A percentile compares a stretch with the other conserved stretches of the same genome.
Evolutionary conservation across 2,888 invertebrate genomes (phyloP).

Genomic region (Loripinus fragilis): DNA sequence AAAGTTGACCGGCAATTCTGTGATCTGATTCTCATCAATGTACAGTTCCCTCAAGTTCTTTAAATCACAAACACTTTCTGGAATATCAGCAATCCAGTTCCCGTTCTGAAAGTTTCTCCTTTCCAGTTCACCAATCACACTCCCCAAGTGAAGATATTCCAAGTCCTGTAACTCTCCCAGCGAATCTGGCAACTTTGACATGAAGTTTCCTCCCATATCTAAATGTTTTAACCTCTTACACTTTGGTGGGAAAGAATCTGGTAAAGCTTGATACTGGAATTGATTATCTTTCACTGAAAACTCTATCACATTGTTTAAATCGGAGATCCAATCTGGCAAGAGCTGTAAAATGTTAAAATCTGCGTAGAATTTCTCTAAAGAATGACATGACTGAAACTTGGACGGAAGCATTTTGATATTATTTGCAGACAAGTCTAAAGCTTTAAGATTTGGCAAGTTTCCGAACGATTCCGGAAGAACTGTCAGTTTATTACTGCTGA

Average conservation of each 20-base stretch:
- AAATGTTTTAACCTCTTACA: constrained; percentile 64
- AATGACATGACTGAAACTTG: constrained; percentile 59
- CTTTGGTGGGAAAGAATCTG: constrained; percentile 61
- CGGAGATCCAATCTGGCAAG: constrained; percentile 70
- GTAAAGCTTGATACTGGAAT: constrained; percentile 59
- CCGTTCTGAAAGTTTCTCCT: constrained; percentile 78
- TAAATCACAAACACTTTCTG: constrained; percentile 69
- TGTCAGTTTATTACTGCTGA: constrained; percentile 67
- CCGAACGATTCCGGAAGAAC: constrained; percentile 67
- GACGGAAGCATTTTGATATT: constrained; percentile 63
- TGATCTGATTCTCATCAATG: constrained; percentile 78
- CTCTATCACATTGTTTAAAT: constrained; percentile 59
- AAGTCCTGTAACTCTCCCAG: constrained; percentile 69
- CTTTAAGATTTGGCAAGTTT: constrained; percentile 60
- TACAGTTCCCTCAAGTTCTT: constrained; percentile 65
- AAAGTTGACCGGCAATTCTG: constrained; percentile 73
- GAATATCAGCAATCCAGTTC: constrained; percentile 75
- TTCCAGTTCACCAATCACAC: constrained; percentile 77
- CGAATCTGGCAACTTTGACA: constrained; percentile 70
- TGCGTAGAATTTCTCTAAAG: constrained; percentile 65
- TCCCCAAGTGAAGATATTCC: constrained; percentile 74
- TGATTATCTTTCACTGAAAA: constrained; percentile 72
- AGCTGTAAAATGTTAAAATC: constrained; percentile 65
- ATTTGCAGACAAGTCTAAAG: constrained; percentile 73
- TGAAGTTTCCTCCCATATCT: constrained; percentile 75